Evolutionary conservation across 2,888 invertebrate genomes (phyloP).

Genomic region (Chaitophorus viminalis): DNA sequence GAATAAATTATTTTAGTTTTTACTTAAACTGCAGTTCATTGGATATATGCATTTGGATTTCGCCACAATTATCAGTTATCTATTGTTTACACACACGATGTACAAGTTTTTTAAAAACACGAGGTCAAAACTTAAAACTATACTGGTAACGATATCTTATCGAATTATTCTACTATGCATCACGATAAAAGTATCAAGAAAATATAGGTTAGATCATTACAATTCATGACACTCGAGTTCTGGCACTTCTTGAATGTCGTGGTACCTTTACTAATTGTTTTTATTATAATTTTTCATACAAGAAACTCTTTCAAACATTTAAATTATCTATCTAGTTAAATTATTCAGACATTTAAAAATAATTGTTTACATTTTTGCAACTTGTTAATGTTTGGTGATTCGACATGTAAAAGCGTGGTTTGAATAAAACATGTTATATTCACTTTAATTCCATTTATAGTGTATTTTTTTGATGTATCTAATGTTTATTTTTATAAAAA

Average conservation of each 20-base stretch:
- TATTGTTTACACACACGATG: neutral
- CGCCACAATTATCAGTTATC: neutral
- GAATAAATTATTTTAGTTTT: conserved; percentile 21
- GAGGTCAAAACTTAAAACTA: neutral
- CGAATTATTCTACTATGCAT: neutral
- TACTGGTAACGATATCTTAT: neutral
- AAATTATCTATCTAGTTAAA: neutral
- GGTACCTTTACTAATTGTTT: neutral
- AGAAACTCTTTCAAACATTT: neutral
- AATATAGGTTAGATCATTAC: conserved; percentile 14
- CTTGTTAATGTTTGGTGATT: neutral
- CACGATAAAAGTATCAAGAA: neutral
- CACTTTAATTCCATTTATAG: neutral
- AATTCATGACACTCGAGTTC: neutral
- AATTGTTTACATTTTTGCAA: neutral
- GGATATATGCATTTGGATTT: neutral
- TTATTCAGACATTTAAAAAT: neutral
- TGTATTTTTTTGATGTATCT: neutral
- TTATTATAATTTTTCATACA: neutral
- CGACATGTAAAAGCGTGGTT: neutral
- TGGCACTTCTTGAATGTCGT: neutral
- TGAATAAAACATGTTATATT: neutral
- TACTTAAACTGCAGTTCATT: neutral
- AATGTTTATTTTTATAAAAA: neutral
- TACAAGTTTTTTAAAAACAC: neutral